Evolutionary conservation across 2,113 vertebrate genomes (phyloP).

Genomic region (Centropristis striata): DNA sequence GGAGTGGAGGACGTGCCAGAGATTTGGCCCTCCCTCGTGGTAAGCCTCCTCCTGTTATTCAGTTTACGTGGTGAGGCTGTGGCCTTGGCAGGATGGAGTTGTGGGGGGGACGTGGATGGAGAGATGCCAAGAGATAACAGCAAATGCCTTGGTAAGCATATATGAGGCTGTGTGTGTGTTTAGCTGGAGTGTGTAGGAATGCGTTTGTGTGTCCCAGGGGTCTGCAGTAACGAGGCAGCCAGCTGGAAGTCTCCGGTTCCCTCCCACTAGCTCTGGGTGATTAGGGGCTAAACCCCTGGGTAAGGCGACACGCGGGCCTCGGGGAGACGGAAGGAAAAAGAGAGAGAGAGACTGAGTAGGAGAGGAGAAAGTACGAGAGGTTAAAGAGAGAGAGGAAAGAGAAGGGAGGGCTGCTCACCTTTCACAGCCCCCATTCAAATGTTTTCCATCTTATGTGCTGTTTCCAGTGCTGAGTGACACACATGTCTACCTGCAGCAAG

Average conservation of each 20-base stretch:
- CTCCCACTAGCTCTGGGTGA: constrained; percentile 77
- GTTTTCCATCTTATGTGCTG: constrained; percentile 75
- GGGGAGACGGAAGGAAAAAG: constrained; percentile 23
- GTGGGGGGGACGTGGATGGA: constrained; percentile 61
- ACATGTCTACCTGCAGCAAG: constrained; percentile 18
- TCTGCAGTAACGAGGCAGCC: constrained; percentile 79
- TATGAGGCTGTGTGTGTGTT: constrained; percentile 69
- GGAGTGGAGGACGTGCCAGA: constrained; percentile 38
- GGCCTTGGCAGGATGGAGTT: constrained; percentile 72
- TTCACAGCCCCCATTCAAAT: constrained; percentile 70
- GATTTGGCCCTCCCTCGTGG: constrained; percentile 35
- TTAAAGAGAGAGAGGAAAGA: constrained; percentile 12
- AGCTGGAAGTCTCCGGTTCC: constrained; percentile 80
- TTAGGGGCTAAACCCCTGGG: constrained; percentile 79
- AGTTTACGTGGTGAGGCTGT: constrained; percentile 59
- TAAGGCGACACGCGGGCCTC: constrained; percentile 73
- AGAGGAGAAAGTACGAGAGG: background rate
- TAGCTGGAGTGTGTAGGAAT: constrained; percentile 68
- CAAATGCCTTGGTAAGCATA: constrained; percentile 75
- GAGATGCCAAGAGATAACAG: constrained; percentile 81
- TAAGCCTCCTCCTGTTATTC: constrained; percentile 63
- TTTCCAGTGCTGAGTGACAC: constrained; percentile 65
- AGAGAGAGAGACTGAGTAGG: background rate
- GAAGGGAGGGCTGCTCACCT: constrained; percentile 65
- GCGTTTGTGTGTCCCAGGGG: constrained; percentile 64